phyloP scores from a whole-genome alignment of 2,113 vertebrate species.

The Pluvialis apricaria region DNA sequence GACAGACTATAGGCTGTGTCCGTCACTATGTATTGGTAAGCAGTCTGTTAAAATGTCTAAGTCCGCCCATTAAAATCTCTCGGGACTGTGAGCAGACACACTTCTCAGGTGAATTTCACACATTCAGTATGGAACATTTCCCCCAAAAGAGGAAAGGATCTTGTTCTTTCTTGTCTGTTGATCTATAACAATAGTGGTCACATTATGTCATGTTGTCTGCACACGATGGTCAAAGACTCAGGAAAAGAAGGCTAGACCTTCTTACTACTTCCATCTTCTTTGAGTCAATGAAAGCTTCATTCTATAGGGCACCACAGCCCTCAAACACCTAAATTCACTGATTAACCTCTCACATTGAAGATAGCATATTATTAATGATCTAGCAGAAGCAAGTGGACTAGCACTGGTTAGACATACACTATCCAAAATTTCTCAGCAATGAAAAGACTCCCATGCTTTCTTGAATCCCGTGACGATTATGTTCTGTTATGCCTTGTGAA shows the following conservation, averaged over 20 bases:
- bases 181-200: background rate
- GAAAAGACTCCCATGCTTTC: background rate
- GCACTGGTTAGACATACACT: background rate
- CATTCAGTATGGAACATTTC: background rate
- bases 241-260: background rate
- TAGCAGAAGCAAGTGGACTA: background rate
- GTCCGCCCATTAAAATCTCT: background rate
- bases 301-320: background rate
- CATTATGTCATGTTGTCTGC: background rate
- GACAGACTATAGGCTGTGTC: background rate
- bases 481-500: background rate
- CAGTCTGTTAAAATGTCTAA: background rate
- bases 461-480: background rate
- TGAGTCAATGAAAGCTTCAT: background rate
- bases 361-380: background rate
- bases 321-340: background rate
- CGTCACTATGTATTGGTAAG: background rate
- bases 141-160: background rate
- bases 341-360: background rate
- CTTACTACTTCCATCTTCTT: background rate
- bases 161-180: background rate
- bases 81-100: background rate
- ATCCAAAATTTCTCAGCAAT: background rate
- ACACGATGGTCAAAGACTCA: background rate
- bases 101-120: background rate